Base-by-base conservation (phyloP, 2,797 vertebrate genomes). In the Enoplosus armatus region DNA sequence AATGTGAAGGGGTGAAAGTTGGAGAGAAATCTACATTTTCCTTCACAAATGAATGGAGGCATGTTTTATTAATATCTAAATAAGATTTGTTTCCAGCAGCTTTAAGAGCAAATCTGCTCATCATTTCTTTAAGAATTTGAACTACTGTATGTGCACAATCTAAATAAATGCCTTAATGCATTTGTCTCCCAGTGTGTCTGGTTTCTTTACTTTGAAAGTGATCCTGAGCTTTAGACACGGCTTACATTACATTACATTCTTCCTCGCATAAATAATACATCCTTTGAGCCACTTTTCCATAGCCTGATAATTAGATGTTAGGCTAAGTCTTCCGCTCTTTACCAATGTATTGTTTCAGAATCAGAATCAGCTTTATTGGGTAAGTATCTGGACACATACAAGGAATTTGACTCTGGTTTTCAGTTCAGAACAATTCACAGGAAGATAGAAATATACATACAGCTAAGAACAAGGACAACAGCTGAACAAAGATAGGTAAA, bases 211-310 rank as follows among this genome's bases (percentile, higher is more conserved):
- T 59, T 48, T 67, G 79, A 83, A 79, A 61, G 31, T 66, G 61
- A 88, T 72, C 67, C 71, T 72, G n/a, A 75, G 14, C 41, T 66
- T 47, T 8, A 53, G 31, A 45, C 53, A 47, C 22, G 54, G 20
- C 4, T 67, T 47, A 43, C 8, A 15, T 83, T 47, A 43, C 8
- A 15, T 83, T 76, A 76, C 67, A 27, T 43, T 79, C 37, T 35
- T 53, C 60, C 35, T 29, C 3, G 16, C 59, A 26, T 75, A 70
- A 80, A 79, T 83, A 68, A 80, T 78, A 24, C 37, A 79, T 53
- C 15, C 2, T 53, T 43, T 45, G 41, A 45, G 33, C 16, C 22
- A 41, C 48, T 43, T 47, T 50, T 45, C 29, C 10, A 12, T n/a
- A n/a, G n/a, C n/a, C n/a, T n/a, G n/a, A n/a, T n/a, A n/a, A n/a